Evolutionary conservation across 2,888 invertebrate genomes (phyloP), one percentile per base, ranked within the genome.

Genomic region (Drosophila nr. perissopoda): DNA sequence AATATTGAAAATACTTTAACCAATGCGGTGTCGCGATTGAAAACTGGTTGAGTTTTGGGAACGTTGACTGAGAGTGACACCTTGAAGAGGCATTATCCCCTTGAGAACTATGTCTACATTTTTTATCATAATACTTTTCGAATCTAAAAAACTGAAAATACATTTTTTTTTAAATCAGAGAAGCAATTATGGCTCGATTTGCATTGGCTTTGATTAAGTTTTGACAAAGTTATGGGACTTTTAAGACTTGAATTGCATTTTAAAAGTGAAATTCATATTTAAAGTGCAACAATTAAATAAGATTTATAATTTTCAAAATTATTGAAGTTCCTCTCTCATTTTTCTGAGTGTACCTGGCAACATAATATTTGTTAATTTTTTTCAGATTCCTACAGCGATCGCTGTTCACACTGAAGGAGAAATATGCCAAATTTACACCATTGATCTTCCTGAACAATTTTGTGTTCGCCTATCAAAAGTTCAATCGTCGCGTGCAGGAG

Each of bases 371-470:
- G 10, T 18, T 38, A 31, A 46, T 59, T 65, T 21, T 7, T 8
- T 48, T 0, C 46, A 91, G 92, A 83, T 93, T 92, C 74, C 76
- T 93, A 21, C 88, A 91, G 74, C 92, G 91, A 65, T 91, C 92
- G 2, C 60, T 92, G 29, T 83, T 83, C 53, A 66, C 77, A 6
- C 78, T 93, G 5, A 89, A 89, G 68, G 90, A 92, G 63, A 93
- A 93, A 85, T 93, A 92, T 81, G 91, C 91, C 81, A 92, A 93
- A 83, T 93, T 91, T 60, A 93, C 93, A 38, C 93, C 93, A 1
- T 68, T 93, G 51, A 90, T 93, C 84, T 91, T 92, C 81, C 88
- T 93, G 2, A 90, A 84, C 29, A 92, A 93, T 69, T 93, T 93
- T 74, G 88, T 92, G 46, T 91, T 88, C 70, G 87, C 92, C 18